A percentile compares a stretch with the other conserved stretches of the same genome.
These are phyloP conservation scores for Anthrax anthrax DNA, from an alignment of 2,888 invertebrate species.

Conservation along the genomic window DNA sequence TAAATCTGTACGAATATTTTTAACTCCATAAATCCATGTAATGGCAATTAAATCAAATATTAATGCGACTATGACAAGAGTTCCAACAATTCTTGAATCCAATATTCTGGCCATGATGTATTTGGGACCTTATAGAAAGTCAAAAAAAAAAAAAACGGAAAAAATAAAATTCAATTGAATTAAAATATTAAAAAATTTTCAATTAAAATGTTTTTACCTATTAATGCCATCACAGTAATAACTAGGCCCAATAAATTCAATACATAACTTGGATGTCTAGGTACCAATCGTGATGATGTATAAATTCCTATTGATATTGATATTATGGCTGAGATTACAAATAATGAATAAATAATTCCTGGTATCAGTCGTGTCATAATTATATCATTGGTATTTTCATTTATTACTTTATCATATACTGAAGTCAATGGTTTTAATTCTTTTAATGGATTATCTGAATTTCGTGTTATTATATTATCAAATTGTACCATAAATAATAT, in stretches of 20 bases:
- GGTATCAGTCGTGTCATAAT: conserved; percentile 22
- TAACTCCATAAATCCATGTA: conserved; percentile 34
- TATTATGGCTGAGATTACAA: conserved; percentile 28
- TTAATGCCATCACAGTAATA: conserved; percentile 25
- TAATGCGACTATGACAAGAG: conserved; percentile 27
- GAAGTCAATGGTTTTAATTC: conserved; percentile 31
- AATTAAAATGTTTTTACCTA: too few relatives aligned
- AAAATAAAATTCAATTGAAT: neutral
- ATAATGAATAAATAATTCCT: conserved; percentile 23
- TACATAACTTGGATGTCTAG: conserved; percentile 31
- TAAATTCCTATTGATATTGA: conserved; percentile 29
- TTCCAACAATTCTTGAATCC: conserved; percentile 30
- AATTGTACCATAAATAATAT: conserved; percentile 33
- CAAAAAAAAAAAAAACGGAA: neutral
- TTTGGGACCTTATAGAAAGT: conserved; percentile 24
- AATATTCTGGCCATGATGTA: conserved; percentile 27
- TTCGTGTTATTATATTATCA: conserved; percentile 18
- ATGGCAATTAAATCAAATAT: conserved; percentile 32
- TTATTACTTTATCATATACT: conserved; percentile 28
- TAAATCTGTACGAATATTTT: conserved; percentile 33
- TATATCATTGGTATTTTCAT: conserved; percentile 18
- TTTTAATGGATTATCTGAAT: conserved; percentile 19
- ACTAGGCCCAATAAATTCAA: conserved; percentile 29
- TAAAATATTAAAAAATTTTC: too few relatives aligned
- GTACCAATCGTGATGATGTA: conserved; percentile 29